Percentiles rank a stretch among this genome's conserved stretches.
phyloP scores from a whole-genome alignment of 2,113 vertebrate species.

The Lophotis ruficrista region DNA sequence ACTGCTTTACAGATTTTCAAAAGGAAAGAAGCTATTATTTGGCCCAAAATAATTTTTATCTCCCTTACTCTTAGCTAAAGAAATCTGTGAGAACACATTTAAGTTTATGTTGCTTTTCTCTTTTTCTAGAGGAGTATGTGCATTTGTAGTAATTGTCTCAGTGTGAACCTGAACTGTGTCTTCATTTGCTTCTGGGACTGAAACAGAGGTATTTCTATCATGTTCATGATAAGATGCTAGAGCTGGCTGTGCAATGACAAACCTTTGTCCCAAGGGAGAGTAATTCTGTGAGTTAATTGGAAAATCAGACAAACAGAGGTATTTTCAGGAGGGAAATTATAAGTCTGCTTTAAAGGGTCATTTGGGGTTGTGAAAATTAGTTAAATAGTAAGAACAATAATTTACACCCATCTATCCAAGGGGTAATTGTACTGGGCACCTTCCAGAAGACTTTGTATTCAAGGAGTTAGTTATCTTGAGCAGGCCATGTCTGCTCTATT shows the following conservation, averaged over 20 bases:
- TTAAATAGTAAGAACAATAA: neutral
- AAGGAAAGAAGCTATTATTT: neutral
- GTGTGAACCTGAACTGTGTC: neutral
- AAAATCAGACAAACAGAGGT: neutral
- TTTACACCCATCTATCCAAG: neutral
- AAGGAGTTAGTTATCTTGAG: neutral
- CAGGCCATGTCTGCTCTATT: neutral
- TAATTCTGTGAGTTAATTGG: neutral
- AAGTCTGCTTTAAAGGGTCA: neutral
- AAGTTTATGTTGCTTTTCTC: neutral
- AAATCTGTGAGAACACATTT: neutral
- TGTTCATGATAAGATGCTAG: neutral
- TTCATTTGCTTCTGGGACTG: neutral
- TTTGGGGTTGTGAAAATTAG: neutral
- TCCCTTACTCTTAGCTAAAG: neutral
- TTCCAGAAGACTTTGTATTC: neutral
- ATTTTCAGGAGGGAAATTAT: neutral
- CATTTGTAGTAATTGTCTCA: neutral
- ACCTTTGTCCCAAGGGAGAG: neutral
- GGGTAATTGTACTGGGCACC: fast-evolving
- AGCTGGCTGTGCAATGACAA: neutral
- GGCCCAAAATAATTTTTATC: neutral
- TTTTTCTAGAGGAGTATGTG: neutral
- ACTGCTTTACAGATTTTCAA: neutral
- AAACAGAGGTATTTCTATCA: neutral